phyloP scores from a whole-genome alignment of 2,888 invertebrate species.

The Hyalella azteca region DNA sequence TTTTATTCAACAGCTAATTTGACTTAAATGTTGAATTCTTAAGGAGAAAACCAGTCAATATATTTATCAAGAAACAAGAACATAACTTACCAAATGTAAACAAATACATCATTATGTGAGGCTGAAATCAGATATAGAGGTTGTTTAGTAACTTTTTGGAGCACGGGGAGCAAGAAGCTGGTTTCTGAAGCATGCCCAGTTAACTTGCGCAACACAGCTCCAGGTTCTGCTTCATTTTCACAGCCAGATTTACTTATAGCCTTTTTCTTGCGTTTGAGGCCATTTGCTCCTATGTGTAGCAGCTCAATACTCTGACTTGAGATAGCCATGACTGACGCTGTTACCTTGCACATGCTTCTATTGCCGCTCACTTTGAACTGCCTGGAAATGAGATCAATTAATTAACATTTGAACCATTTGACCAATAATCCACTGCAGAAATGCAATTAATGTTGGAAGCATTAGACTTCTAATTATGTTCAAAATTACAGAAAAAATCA shows the following conservation, averaged over 20 bases:
- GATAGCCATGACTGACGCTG: neutral
- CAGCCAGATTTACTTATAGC: neutral
- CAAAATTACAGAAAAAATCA: no score
- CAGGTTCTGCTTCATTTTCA: slow-evolving; percentile 16
- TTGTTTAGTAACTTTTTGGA: neutral
- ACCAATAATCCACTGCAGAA: no score
- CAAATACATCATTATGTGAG: slow-evolving; percentile 28
- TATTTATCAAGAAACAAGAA: neutral
- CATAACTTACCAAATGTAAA: slow-evolving; percentile 32
- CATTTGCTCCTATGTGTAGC: slow-evolving; percentile 18
- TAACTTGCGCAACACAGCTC: neutral
- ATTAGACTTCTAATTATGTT: no score
- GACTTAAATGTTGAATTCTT: no score
- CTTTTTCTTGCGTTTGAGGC: neutral
- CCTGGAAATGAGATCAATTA: neutral
- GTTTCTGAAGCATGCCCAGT: slow-evolving; percentile 14
- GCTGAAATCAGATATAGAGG: slow-evolving; percentile 19
- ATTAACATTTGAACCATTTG: no score
- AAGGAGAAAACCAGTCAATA: no score
- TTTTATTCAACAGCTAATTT: no score
- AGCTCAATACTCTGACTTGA: slow-evolving; percentile 32
- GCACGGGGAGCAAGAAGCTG: neutral
- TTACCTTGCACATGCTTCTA: slow-evolving; percentile 34
- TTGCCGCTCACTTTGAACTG: neutral
- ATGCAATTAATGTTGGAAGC: no score